phyloP scores from a whole-genome alignment of 1,140 invertebrate species.

The Drosophila parabipectinata region DNA sequence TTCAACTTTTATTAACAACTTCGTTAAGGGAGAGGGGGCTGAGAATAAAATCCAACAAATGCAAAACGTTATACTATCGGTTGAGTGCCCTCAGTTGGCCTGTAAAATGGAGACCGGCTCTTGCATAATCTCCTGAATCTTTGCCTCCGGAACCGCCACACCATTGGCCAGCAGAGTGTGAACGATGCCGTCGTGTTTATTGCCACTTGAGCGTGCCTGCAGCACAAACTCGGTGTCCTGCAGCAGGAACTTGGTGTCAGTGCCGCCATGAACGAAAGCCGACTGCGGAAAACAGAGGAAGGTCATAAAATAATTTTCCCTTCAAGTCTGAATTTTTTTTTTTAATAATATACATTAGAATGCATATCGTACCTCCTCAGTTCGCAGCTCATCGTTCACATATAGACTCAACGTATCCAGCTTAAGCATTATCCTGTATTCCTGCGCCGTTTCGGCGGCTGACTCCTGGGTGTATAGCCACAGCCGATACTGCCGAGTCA shows the following conservation, averaged over 20 bases:
- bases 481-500: conserved; percentile 87
- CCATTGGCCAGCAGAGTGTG: conserved; percentile 77
- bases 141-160: conserved; percentile 70
- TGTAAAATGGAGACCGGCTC: conserved; percentile 77
- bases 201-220: conserved; percentile 80
- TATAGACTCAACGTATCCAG: conserved; percentile 80
- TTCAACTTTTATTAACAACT: conserved; percentile 43
- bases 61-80: conserved; percentile 24
- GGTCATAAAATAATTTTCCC: conserved; percentile 17
- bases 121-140: conserved; percentile 81
- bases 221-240: conserved; percentile 75
- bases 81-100: conserved; percentile 39
- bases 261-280: conserved; percentile 92
- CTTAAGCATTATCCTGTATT: conserved; percentile 88
- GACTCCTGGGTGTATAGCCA: conserved; percentile 78
- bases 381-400: conserved; percentile 75
- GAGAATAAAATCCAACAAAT: conserved; percentile 40
- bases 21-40: neutral
- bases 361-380: conserved; percentile 54
- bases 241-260: conserved; percentile 90
- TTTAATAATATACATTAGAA: no score
- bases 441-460: conserved; percentile 38
- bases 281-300: conserved; percentile 85
- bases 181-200: conserved; percentile 77
- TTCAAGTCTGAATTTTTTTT: no score